Percentiles rank a stretch among this genome's conserved stretches.
Conservation (phyloP, 2,888 invertebrate species). For the Rhyacophila evoluta region DNA sequence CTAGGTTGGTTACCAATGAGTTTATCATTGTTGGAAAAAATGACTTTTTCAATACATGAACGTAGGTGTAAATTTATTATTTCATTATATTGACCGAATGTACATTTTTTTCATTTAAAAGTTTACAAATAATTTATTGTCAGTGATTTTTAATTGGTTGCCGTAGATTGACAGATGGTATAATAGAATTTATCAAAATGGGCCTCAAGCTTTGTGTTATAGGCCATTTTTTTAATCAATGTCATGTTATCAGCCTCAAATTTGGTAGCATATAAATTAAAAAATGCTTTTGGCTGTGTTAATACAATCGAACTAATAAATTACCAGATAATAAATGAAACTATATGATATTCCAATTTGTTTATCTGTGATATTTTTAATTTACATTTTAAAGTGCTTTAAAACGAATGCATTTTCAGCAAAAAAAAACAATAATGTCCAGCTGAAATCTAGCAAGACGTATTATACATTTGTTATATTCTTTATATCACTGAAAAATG, state of each 20-base stretch:
- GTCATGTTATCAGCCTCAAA: background rate
- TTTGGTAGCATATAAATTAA: background rate
- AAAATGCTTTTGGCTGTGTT: background rate
- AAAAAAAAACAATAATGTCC: no score
- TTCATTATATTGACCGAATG: background rate
- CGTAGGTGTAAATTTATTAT: conserved; percentile 18
- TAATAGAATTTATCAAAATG: conserved; percentile 1
- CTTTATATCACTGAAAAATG: no score
- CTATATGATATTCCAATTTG: no score
- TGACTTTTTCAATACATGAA: background rate
- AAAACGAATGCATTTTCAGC: no score
- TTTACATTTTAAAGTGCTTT: no score
- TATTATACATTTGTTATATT: no score
- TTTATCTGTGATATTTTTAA: no score
- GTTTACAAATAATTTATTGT: background rate
- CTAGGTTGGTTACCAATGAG: background rate
- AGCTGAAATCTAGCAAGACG: no score
- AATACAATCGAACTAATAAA: background rate
- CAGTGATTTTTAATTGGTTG: background rate
- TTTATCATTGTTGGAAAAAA: background rate
- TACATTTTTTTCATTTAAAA: background rate
- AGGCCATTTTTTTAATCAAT: background rate
- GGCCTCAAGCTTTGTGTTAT: background rate
- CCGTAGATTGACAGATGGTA: background rate
- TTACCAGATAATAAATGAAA: background rate